phyloP scores from a whole-genome alignment of 2,113 vertebrate species.

The Glareola pratincola region DNA sequence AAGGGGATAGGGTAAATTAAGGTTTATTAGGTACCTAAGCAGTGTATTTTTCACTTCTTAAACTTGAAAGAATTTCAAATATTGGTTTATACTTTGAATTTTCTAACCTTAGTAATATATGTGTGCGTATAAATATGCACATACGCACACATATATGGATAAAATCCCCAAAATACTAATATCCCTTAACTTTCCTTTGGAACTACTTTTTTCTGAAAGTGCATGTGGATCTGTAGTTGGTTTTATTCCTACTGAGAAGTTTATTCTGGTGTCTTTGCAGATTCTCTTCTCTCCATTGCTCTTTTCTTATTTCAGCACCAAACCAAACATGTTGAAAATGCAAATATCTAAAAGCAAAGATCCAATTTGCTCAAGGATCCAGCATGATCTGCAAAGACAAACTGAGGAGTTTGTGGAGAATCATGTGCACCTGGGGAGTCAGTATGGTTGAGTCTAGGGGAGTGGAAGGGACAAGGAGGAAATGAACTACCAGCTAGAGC shows the following conservation, averaged over 20 bases:
- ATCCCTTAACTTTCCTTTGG: neutral
- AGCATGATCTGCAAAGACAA: neutral
- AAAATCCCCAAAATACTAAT: neutral
- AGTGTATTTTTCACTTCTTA: neutral
- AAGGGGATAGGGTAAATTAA: neutral
- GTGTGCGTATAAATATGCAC: neutral
- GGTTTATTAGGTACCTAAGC: neutral
- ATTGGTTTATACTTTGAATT: neutral
- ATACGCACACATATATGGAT: neutral
- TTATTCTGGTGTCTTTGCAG: neutral
- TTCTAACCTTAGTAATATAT: neutral
- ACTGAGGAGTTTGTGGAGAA: neutral
- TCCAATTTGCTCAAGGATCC: neutral
- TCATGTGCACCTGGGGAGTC: neutral
- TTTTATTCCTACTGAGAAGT: neutral
- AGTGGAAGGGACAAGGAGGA: neutral
- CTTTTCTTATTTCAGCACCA: neutral
- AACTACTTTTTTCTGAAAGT: neutral
- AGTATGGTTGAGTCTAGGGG: neutral
- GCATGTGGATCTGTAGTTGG: neutral
- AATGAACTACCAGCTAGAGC: neutral
- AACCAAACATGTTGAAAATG: conserved; percentile 6
- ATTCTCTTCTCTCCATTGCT: neutral
- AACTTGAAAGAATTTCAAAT: neutral
- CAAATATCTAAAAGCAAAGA: conserved; percentile 7